A percentile compares a stretch with the other conserved stretches of the same genome.
phyloP scores from a whole-genome alignment of 2,797 vertebrate species.

The Furcifer pardalis region DNA sequence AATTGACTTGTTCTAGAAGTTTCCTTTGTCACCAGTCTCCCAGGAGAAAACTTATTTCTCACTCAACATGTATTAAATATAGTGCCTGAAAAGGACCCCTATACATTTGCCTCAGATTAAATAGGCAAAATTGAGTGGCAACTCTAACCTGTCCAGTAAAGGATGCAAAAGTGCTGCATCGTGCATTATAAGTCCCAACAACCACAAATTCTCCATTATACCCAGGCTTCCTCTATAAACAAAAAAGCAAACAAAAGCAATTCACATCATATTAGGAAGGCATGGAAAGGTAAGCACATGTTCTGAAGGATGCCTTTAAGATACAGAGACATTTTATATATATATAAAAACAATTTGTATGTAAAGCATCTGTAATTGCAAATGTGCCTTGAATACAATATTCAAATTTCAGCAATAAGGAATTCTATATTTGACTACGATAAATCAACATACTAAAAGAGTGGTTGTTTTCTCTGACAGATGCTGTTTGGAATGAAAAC shows the following conservation, averaged over 20 bases:
- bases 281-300: conserved; percentile 50
- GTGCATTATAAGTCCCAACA: conserved; percentile 1
- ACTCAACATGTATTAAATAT: neutral
- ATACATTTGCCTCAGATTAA: neutral
- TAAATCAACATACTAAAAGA: conserved; percentile 76
- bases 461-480: conserved; percentile 61
- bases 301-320: conserved; percentile 59
- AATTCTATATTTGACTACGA: conserved; percentile 64
- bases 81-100: neutral
- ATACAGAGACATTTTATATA: conserved; percentile 43
- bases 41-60: neutral
- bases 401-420: conserved; percentile 75
- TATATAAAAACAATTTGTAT: conserved; percentile 77
- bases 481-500: conserved; percentile 61
- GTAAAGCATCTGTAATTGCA: conserved; percentile 76
- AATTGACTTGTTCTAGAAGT: too few species aligned
- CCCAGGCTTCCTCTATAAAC: conserved; percentile 45
- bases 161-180: neutral
- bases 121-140: neutral
- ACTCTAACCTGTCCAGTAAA: neutral
- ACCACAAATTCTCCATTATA: conserved; percentile 40
- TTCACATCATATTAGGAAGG: conserved; percentile 51
- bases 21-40: neutral
- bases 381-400: conserved; percentile 73
- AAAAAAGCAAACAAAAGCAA: conserved; percentile 47